Evolutionary conservation across 2,113 vertebrate species (phyloP), one percentile per base, ranked within the genome.

Genomic region (Crotalus helleri): DNA sequence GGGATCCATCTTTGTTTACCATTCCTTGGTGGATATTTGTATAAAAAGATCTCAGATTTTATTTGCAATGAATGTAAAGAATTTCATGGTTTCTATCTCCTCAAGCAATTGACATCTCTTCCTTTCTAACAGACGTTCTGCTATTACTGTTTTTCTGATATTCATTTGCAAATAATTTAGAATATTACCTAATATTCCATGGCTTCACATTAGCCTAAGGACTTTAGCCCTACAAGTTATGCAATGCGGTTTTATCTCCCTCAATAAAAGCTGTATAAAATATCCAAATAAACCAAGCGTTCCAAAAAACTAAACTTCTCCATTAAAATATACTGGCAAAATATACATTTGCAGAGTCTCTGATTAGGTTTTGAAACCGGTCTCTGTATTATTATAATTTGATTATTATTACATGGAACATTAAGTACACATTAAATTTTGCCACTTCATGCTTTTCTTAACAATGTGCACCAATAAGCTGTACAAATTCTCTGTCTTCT

Each of bases 381-480:
- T 59, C 54, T 55, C 54, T 85, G 51, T 69, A 46, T 24, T 51
- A 57, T 54, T 81, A 19, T 92, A 49, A 54, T 89, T 90, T 85
- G 53, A 59, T 39, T 23, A 61, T 13, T 12, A 46, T 93, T 85
- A 44, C 44, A 91, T 17, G 53, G 85, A n/a, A 51, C 85, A 91
- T 88, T 91, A 85, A 58, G 39, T 54, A 59, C 59, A 93, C 61
- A 91, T 92, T 92, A 88, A 92, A 88, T 92, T 69, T 91, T 91
- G 33, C 85, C 90, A 58, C 61, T 91, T 88, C 5, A 26, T 91
- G 54, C 59, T 85, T 87, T 87, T 74, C 89, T 74, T 85, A 93
- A 57, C 85, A 58, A 26, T 33, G 58, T 91, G 54, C 86, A 88
- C 58, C 61, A 89, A 81, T 91, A 93, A 91, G 29, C 54, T 29